Evolutionary conservation across 2,797 vertebrate species (phyloP).

Genomic region (Spinus olivaceus): DNA sequence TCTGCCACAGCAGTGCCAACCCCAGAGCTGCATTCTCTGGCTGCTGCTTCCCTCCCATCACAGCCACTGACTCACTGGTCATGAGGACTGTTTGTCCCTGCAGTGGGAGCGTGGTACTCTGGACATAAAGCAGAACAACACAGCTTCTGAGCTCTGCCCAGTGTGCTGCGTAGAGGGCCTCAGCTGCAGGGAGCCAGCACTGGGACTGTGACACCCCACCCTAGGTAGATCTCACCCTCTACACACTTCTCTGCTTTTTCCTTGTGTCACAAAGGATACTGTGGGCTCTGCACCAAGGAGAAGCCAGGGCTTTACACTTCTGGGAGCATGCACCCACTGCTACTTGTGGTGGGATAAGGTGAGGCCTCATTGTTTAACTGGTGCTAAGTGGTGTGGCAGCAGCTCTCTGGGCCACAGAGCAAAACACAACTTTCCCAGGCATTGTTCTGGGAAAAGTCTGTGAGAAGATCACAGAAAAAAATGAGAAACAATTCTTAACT

Average conservation of each 20-base stretch:
- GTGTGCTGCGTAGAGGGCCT: accelerated
- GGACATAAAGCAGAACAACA: neutral
- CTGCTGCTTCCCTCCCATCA: neutral
- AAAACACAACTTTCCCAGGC: neutral
- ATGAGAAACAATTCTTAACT: neutral
- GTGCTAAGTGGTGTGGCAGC: neutral
- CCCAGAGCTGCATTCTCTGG: accelerated
- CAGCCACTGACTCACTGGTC: neutral
- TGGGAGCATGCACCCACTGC: neutral
- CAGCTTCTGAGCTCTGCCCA: neutral
- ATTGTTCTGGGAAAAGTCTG: neutral
- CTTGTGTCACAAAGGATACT: neutral
- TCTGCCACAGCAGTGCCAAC: neutral
- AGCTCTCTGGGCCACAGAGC: neutral
- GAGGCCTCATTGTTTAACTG: neutral
- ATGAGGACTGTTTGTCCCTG: neutral
- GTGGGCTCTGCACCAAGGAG: neutral
- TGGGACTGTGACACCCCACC: neutral
- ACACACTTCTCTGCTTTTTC: neutral
- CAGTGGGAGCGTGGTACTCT: accelerated
- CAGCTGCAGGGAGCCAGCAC: neutral
- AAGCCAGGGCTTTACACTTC: neutral
- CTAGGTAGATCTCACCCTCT: neutral
- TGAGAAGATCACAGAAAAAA: neutral
- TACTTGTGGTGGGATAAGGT: neutral